Evolutionary conservation across 1,140 invertebrate species (phyloP).

Genomic region (Acyrthosiphon pisum): DNA sequence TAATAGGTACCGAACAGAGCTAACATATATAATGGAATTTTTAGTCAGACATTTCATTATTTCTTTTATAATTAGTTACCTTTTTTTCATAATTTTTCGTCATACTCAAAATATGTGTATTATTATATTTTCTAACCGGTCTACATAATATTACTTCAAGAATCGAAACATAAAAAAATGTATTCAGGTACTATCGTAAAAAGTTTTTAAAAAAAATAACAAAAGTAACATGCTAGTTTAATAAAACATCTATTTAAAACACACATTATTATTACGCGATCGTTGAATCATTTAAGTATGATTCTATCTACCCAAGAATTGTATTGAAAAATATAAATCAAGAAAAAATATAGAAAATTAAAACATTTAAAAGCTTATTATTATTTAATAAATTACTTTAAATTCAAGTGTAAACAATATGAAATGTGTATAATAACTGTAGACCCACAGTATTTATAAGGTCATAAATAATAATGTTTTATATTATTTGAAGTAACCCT

Average conservation of each 20-base stretch:
- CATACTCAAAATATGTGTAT: not conserved
- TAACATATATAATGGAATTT: not conserved
- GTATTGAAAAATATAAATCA: not conserved
- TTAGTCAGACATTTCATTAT: not conserved
- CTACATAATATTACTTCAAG: too few relatives aligned
- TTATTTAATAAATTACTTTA: not conserved
- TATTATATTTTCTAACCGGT: not conserved
- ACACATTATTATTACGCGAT: not conserved
- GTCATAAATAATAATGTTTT: slow-evolving; percentile 22
- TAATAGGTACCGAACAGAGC: not conserved
- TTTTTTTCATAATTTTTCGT: not conserved
- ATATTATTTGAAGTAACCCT: slow-evolving; percentile 17
- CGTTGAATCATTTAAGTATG: not conserved
- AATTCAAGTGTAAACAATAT: not conserved
- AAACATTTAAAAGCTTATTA: not conserved
- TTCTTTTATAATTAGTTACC: not conserved
- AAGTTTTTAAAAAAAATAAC: not conserved
- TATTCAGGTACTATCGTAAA: not conserved
- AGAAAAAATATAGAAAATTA: not conserved
- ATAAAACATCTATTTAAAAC: slow-evolving; percentile 5
- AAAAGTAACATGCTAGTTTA: not conserved
- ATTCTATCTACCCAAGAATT: not conserved
- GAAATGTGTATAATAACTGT: not conserved
- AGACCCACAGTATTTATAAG: not conserved
- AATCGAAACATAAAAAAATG: too few relatives aligned